Evolutionary conservation across 2,113 vertebrate species (phyloP), one percentile per base, ranked within the genome.

Genomic region (Myodes glareolus): DNA sequence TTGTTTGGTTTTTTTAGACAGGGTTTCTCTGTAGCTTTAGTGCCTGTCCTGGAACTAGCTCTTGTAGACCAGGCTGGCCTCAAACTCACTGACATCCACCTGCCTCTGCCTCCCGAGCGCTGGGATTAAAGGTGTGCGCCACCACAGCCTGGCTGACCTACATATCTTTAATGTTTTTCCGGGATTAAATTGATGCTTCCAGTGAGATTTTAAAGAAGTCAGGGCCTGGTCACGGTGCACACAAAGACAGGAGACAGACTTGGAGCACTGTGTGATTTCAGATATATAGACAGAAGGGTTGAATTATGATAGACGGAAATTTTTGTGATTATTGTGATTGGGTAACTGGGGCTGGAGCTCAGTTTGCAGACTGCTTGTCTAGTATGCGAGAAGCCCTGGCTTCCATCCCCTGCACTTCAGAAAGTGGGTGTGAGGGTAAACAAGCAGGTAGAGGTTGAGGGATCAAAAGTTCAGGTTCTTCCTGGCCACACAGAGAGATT

Each of bases 221-320:
- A 72, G 65, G 58, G 45, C 6, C 45, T 90, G 39, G 9, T 65
- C 33, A 52, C 39, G 52, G 50, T 25, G 5, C 2, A 5, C 42
- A 55, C 90, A 97, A 94, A 80, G 36, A 42, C 55, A 85, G 45
- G 94, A 63, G 90, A 91, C 7, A 95, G 25, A 82, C 63, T 95
- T 94, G 33, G n/a, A 1, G 2, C 73, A 50, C 13, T 70, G 17
- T 36, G 11, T 73, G 88, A 90, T 68, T 86, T 33, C 55, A 36
- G 42, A 16, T 84, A 7, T 33, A 42, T 42, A n/a, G 7, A 61
- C 39, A 82, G 36, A 85, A 45, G 61, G 19, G 67, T 87, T 87
- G 75, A 36, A 77, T 77, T 82, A 55, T 17, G 19, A 58, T 21
- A 92, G 67, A 80, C 17, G 65, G 13, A 4, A 58, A 21, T 7